Conservation (phyloP, 2,113 vertebrate genomes). For the Thymallus thymallus region DNA sequence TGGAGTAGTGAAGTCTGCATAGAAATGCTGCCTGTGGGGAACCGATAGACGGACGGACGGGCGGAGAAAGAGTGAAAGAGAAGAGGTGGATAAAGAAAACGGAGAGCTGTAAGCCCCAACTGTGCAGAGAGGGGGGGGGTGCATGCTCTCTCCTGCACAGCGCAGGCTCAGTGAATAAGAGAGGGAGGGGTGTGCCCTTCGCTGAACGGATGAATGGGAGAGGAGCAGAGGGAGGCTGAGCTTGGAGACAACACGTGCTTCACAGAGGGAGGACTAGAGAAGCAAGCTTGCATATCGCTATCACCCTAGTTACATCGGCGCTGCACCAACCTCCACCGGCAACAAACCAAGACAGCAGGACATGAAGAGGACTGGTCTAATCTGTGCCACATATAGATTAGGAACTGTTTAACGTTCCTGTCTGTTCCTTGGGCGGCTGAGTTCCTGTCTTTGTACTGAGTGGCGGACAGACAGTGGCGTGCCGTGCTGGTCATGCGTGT, state of each 20-base stretch:
- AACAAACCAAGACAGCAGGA: background rate
- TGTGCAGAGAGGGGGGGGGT: too few relatives aligned
- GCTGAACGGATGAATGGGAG: constrained; percentile 37
- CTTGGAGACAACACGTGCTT: constrained; percentile 37
- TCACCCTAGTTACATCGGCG: background rate
- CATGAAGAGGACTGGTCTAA: constrained; percentile 23
- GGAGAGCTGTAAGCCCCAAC: background rate
- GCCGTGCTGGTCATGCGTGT: background rate
- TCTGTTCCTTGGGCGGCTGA: too few relatives aligned
- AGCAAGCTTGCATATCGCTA: background rate
- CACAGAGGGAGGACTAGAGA: constrained; percentile 1
- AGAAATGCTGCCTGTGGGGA: constrained; percentile 53
- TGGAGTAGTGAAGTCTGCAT: constrained; percentile 47
- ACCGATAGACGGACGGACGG: constrained; percentile 30
- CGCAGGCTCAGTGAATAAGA: background rate
- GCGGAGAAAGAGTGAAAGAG: constrained; percentile 25
- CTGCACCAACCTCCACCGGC: background rate
- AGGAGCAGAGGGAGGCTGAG: constrained; percentile 11
- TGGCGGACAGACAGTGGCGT: background rate
- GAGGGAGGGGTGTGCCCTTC: constrained; percentile 25
- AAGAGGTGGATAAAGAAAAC: constrained; percentile 11
- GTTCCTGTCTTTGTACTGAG: too few relatives aligned
- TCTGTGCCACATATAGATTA: too few relatives aligned
- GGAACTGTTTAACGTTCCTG: too few relatives aligned
- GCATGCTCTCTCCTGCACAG: too few relatives aligned